Evolutionary conservation across 2,888 invertebrate species (phyloP), one percentile per base, ranked within the genome.

Genomic region (Diploptera punctata): DNA sequence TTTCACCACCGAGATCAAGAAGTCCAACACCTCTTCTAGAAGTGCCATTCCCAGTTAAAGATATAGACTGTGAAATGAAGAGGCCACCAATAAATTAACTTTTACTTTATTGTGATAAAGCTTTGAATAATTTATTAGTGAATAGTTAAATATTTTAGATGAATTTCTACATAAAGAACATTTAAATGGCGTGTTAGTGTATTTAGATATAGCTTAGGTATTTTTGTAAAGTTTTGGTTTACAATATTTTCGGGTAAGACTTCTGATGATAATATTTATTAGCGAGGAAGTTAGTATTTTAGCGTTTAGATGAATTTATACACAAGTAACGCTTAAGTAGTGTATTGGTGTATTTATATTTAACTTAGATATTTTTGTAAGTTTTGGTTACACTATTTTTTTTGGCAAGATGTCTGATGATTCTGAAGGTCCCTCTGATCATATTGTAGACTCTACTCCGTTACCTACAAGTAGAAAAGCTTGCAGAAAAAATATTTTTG

Each of bases 11-110:
- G 13, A 18, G 24, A 24, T 52, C 52, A 24, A 19, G 52, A 43
- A 38, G 38, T 62, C 31, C 62, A 16, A 62, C 9, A 16, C 43
- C 62, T 38, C 43, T 62, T 2, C 16, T 62, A 38, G 62, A 62
- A 24, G 62, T 62, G 29, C 62, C 62, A 21, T 19, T 21, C 21
- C 16, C 62, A 43, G 10, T 62, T 1, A 21, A 38, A 43, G 62
- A 62, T 24, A 21, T 43, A 9, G 21, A 13, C n/a, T 21, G 19
- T 13, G 62, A 62, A 29, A 62, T 62, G 62, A 62, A 29, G 43
- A 38, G 62, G 24, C 62, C 62, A 13, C 62, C 62, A 5, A 43
- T 62, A 43, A 21, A 38, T 13, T 62, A 43, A 3, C 10, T 33
- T n/a, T n/a, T 61, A 18, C 18, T 13, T 33, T 33, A 61, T 33